Evolutionary conservation across 2,888 invertebrate species (phyloP).

Genomic region (Tillus elongatus): DNA sequence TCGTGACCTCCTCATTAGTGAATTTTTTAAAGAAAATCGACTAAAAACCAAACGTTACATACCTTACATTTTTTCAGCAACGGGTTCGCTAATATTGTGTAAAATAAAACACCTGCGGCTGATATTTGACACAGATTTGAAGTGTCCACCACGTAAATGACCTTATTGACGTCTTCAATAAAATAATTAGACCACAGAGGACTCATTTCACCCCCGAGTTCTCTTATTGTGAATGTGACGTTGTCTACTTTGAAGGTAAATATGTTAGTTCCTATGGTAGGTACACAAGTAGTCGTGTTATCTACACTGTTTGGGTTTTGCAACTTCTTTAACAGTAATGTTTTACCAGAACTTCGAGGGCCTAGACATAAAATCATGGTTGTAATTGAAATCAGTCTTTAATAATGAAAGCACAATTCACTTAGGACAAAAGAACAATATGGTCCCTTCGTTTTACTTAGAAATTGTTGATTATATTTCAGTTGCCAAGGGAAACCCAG

Average conservation of each 20-base stretch:
- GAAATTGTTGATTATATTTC: too few species aligned
- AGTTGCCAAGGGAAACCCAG: too few species aligned
- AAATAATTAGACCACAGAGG: conserved; percentile 74
- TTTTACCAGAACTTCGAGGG: conserved; percentile 73
- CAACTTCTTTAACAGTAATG: conserved; percentile 63
- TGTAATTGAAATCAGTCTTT: too few species aligned
- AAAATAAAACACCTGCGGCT: conserved; percentile 70
- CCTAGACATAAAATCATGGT: conserved; percentile 57
- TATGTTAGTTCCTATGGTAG: conserved; percentile 72
- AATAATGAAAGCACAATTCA: too few species aligned
- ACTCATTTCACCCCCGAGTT: conserved; percentile 75
- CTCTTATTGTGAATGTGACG: conserved; percentile 45
- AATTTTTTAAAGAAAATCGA: too few species aligned
- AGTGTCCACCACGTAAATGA: conserved; percentile 74
- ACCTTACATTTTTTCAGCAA: conserved; percentile 57
- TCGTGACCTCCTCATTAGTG: too few species aligned
- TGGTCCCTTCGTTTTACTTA: too few species aligned
- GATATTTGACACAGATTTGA: conserved; percentile 81
- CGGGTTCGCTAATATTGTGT: conserved; percentile 68
- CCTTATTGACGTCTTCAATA: conserved; percentile 52
- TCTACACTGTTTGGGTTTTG: conserved; percentile 63
- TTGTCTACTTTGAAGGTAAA: conserved; percentile 49
- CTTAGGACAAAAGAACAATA: too few species aligned
- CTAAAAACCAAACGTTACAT: conserved; percentile 14
- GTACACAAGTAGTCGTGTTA: conserved; percentile 66